phyloP scores from a whole-genome alignment of 2,888 invertebrate species.

The Drosophila incognita region DNA sequence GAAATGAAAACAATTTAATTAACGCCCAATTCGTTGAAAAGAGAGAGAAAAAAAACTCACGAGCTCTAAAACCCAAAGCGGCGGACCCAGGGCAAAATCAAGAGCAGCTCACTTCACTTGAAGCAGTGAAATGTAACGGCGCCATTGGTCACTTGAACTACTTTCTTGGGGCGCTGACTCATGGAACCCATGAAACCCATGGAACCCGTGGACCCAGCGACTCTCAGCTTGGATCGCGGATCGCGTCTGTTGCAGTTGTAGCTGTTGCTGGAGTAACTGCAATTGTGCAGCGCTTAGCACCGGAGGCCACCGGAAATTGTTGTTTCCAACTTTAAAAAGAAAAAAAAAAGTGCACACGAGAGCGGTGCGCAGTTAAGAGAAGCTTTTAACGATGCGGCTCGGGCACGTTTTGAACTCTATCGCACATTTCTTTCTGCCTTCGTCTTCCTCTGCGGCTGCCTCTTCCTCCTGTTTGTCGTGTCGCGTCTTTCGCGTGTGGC shows the following conservation, averaged over 20 bases:
- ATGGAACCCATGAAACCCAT: conserved; percentile 29
- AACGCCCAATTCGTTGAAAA: conserved; percentile 56
- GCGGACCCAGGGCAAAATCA: conserved; percentile 1
- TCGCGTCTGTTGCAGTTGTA: conserved; percentile 1
- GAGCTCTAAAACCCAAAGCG: not conserved
- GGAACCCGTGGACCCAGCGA: conserved; percentile 11
- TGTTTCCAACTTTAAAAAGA: conserved; percentile 43
- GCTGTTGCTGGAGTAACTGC: conserved; percentile 39
- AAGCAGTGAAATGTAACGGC: conserved; percentile 77
- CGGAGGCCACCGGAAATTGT: conserved; percentile 69
- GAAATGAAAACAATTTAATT: conserved; percentile 76
- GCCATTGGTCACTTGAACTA: conserved; percentile 77
- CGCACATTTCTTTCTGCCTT: conserved; percentile 45
- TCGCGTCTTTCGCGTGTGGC: conserved; percentile 53
- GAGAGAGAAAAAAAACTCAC: not conserved
- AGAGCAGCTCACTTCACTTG: conserved; percentile 53
- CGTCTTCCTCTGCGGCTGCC: conserved; percentile 1
- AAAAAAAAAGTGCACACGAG: conserved; percentile 19
- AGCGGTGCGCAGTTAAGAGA: conserved; percentile 37
- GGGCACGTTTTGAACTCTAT: conserved; percentile 77
- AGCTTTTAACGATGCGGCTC: conserved; percentile 70
- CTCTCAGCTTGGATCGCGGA: conserved; percentile 1
- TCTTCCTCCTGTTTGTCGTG: conserved; percentile 19
- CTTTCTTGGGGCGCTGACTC: conserved; percentile 66
- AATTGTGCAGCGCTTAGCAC: conserved; percentile 59